These are phyloP conservation scores for Actinostola sp. DNA, from an alignment of 92 coral and sea anemone genomes.

Conservation along the genomic window DNA sequence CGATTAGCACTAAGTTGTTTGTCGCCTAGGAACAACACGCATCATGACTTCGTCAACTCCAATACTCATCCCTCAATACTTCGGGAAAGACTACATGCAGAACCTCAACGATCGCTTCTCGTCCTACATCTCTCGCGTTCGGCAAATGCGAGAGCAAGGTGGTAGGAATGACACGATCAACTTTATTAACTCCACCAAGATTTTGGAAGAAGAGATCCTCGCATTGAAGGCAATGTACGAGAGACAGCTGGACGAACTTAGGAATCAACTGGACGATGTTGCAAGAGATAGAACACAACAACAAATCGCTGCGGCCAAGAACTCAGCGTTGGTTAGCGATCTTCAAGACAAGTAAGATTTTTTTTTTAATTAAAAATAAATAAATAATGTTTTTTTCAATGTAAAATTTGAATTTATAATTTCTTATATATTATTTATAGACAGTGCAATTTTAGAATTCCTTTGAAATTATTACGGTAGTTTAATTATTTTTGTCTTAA, in stretches of 20 bases:
- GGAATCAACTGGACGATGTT: conserved; percentile 83
- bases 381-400: not conserved
- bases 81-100: conserved; percentile 84
- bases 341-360: conserved; percentile 96
- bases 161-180: conserved; percentile 88
- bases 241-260: conserved; percentile 83
- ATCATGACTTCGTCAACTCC: conserved; percentile 70
- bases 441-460: too few species aligned
- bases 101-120: conserved; percentile 93
- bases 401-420: not conserved
- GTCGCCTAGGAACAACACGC: not conserved
- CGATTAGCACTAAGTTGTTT: conserved; percentile 21
- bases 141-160: conserved; percentile 96
- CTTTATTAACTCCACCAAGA: conserved; percentile 89
- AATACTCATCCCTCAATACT: conserved; percentile 69
- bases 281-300: conserved; percentile 91
- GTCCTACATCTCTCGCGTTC: conserved; percentile 91
- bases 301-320: conserved; percentile 91
- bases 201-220: conserved; percentile 88
- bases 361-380: too few species aligned
- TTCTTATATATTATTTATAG: too few species aligned
- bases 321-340: conserved; percentile 82
- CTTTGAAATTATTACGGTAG: too few species aligned
- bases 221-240: conserved; percentile 92
- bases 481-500: too few species aligned